Evolutionary conservation across 2,888 invertebrate species (phyloP).

Genomic region (Ormyrus thymus): DNA sequence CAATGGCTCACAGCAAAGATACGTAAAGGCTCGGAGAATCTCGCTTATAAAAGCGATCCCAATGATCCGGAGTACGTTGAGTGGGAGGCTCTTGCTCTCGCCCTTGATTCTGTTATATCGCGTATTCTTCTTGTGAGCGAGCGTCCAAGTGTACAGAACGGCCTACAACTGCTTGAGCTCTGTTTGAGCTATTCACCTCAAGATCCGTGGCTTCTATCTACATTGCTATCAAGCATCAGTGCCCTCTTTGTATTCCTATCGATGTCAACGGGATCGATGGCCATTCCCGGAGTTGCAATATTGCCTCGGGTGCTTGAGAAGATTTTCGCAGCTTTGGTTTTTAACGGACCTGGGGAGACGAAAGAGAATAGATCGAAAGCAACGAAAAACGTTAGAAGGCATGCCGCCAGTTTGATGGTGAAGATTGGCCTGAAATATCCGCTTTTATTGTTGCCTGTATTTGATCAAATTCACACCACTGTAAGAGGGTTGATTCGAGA

Average conservation of each 20-base stretch:
- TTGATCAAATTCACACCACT: slow-evolving; percentile 88
- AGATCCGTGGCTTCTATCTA: slow-evolving; percentile 88
- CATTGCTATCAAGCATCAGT: slow-evolving; percentile 92
- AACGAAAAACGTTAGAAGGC: slow-evolving; percentile 90
- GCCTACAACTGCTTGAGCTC: slow-evolving; percentile 85
- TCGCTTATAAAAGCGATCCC: slow-evolving; percentile 72
- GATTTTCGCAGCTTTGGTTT: slow-evolving; percentile 89
- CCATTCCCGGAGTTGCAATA: slow-evolving; percentile 81
- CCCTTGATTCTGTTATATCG: slow-evolving; percentile 88
- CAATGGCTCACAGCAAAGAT: slow-evolving; percentile 88
- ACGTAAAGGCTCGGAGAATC: slow-evolving; percentile 78
- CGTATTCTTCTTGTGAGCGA: slow-evolving; percentile 84
- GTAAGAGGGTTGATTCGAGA: slow-evolving; percentile 84
- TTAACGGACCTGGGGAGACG: slow-evolving; percentile 81
- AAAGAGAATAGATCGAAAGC: slow-evolving; percentile 83
- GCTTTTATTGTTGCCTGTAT: slow-evolving; percentile 87
- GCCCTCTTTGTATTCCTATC: slow-evolving; percentile 93
- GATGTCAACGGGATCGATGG: slow-evolving; percentile 88
- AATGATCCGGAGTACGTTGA: slow-evolving; percentile 85
- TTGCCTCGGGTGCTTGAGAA: slow-evolving; percentile 90
- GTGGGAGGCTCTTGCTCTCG: slow-evolving; percentile 89
- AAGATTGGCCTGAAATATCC: slow-evolving; percentile 94
- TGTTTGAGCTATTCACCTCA: slow-evolving; percentile 85
- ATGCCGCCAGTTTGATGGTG: slow-evolving; percentile 92
- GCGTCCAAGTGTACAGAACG: slow-evolving; percentile 85